Conservation (phyloP, 2,888 invertebrate species). For the Criorhina ranunculi region DNA sequence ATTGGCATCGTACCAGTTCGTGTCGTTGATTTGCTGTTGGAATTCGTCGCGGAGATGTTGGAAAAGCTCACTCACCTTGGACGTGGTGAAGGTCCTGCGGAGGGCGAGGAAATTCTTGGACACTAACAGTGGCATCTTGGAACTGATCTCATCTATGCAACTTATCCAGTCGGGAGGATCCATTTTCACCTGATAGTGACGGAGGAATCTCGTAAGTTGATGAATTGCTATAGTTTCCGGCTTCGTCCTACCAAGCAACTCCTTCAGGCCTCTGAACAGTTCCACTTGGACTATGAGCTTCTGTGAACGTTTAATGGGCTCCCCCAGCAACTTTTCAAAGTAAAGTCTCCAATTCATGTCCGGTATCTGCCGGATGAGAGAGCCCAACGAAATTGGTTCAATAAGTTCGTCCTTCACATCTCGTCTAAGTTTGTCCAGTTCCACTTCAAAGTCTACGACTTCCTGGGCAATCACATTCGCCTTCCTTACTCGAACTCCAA, state of each 20-base stretch:
- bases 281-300: conserved; percentile 79
- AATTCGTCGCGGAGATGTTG: conserved; percentile 40
- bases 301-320: conserved; percentile 73
- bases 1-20: conserved; percentile 45
- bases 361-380: conserved; percentile 77
- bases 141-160: conserved; percentile 61
- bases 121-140: conserved; percentile 41
- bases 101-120: conserved; percentile 30
- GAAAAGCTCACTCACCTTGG: conserved; percentile 25
- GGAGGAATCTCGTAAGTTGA: conserved; percentile 81
- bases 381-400: conserved; percentile 79
- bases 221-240: conserved; percentile 79
- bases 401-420: conserved; percentile 78
- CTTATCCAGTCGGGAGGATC: conserved; percentile 72
- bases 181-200: conserved; percentile 80
- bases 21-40: conserved; percentile 34
- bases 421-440: conserved; percentile 75
- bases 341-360: conserved; percentile 78
- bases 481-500: conserved; percentile 80
- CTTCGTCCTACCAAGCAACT: conserved; percentile 71
- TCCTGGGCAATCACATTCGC: conserved; percentile 79
- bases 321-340: conserved; percentile 78
- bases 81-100: conserved; percentile 7
- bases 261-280: conserved; percentile 77
- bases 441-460: conserved; percentile 80